phyloP scores from a whole-genome alignment of 2,797 vertebrate species.

The Bothrops alternatus region DNA sequence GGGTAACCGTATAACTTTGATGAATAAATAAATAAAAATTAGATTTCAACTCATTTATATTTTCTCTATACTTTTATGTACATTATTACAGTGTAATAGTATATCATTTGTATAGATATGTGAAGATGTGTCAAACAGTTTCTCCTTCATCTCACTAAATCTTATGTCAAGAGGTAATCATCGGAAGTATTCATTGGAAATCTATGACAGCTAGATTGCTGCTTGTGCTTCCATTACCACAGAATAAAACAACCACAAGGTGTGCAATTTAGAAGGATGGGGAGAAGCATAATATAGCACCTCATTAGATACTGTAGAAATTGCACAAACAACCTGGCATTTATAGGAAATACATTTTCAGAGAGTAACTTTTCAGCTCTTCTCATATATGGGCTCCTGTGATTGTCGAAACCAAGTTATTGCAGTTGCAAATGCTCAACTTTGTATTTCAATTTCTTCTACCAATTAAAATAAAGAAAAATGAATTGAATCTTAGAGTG shows the following conservation, averaged over 20 bases:
- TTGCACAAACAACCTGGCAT: not conserved
- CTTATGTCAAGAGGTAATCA: not conserved
- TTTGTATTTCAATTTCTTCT: not conserved
- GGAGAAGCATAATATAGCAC: not conserved
- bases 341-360: conserved; percentile 4
- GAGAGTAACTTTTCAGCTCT: not conserved
- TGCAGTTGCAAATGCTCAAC: not conserved
- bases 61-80: not conserved
- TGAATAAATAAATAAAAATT: not conserved
- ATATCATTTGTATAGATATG: not conserved
- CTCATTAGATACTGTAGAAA: not conserved
- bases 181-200: not conserved
- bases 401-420: not conserved
- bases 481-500: not conserved
- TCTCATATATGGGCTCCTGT: not conserved
- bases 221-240: not conserved
- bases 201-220: not conserved
- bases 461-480: not conserved
- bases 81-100: not conserved
- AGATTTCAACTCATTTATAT: not conserved
- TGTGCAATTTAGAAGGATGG: not conserved
- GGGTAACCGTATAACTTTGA: not conserved
- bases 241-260: conserved; percentile 9
- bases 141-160: not conserved
- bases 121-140: not conserved